These are phyloP conservation scores for Elysia crispata DNA, from an alignment of 2,888 invertebrate species.

Conservation along the genomic window DNA sequence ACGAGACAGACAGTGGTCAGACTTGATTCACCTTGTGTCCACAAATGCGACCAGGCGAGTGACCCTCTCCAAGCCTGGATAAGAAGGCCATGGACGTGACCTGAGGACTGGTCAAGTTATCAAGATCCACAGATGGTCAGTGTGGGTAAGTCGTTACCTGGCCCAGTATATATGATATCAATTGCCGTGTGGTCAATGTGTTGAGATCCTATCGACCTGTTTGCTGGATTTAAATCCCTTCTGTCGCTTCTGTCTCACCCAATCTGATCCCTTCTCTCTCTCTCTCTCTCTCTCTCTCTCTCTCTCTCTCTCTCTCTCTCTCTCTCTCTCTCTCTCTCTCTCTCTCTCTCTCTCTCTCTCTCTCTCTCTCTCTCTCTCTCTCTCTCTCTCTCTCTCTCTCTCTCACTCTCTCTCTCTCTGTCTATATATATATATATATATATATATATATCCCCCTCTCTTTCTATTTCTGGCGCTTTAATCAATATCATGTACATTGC, in stretches of 20 bases:
- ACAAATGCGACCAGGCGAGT: too few relatives aligned
- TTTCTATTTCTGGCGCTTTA: background rate
- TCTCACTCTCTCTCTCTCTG: background rate
- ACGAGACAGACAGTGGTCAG: too few relatives aligned
- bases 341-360: background rate
- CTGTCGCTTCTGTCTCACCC: background rate
- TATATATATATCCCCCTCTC: too few relatives aligned
- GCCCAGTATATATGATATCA: too few relatives aligned
- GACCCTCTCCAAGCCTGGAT: too few relatives aligned
- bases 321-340: conserved; percentile 25
- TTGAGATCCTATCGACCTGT: background rate
- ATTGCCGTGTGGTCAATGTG: background rate
- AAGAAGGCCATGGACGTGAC: too few relatives aligned
- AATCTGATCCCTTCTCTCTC: background rate
- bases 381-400: background rate
- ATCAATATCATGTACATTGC: too few relatives aligned
- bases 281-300: conserved; percentile 10
- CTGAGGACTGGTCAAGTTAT: too few relatives aligned
- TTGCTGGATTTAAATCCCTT: background rate
- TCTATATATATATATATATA: too few relatives aligned
- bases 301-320: conserved; percentile 17
- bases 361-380: background rate
- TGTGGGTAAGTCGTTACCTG: too few relatives aligned
- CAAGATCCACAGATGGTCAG: too few relatives aligned
- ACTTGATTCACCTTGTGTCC: too few relatives aligned